Percentiles rank a stretch among this genome's conserved stretches.
phyloP scores from a whole-genome alignment of 2,797 vertebrate species.

The Scomberomorus guttatus region DNA sequence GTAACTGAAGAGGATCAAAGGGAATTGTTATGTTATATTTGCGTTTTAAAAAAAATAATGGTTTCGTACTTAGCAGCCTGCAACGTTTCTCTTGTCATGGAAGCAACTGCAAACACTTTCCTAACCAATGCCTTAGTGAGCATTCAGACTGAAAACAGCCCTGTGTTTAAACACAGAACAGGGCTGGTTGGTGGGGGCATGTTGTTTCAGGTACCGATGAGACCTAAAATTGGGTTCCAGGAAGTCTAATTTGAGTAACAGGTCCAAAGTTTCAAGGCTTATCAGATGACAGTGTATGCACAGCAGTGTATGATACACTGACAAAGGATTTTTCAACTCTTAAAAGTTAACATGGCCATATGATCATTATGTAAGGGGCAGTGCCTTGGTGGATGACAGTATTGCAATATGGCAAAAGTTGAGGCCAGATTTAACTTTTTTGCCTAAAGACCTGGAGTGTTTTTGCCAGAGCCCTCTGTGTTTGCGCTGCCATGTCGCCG shows the following conservation, averaged over 20 bases:
- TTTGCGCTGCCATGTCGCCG: neutral
- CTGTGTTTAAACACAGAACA: neutral
- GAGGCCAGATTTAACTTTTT: neutral
- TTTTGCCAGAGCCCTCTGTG: neutral
- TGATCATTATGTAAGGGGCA: neutral
- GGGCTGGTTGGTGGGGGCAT: neutral
- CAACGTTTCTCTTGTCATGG: slow-evolving; percentile 8
- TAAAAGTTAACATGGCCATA: neutral
- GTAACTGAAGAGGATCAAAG: neutral
- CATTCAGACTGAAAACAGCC: neutral
- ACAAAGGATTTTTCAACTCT: neutral
- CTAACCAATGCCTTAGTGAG: neutral
- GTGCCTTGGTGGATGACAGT: neutral
- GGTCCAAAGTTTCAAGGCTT: neutral
- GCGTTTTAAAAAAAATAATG: too few species aligned
- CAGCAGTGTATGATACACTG: neutral
- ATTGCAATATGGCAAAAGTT: neutral
- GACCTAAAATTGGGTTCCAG: neutral
- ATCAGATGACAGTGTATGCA: too few species aligned
- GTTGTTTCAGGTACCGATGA: neutral
- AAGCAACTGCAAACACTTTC: slow-evolving; percentile 5
- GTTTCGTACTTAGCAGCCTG: too few species aligned
- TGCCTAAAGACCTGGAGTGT: neutral
- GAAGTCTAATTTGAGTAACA: too few species aligned
- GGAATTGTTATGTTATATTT: too few species aligned